Conservation (phyloP, 2,113 vertebrate genomes). For the Lampris incognitus region DNA sequence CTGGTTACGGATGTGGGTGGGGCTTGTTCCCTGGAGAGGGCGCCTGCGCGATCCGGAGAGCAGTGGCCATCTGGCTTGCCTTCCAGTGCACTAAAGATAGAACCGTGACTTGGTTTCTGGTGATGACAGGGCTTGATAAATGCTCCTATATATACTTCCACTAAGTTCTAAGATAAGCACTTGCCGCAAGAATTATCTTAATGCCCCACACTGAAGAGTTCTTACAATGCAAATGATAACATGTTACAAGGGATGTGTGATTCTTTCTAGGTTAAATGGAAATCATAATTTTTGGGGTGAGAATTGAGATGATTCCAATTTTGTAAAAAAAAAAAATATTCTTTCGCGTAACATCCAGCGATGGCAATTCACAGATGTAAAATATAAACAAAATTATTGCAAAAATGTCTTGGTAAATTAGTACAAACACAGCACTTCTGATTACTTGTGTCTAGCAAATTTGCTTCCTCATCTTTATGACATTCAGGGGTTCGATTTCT, state of each 20-base stretch:
- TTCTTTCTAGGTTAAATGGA: no score
- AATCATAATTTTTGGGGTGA: no score
- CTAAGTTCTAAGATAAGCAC: conserved; percentile 10
- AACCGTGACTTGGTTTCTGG: conserved; percentile 52
- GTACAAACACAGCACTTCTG: no score
- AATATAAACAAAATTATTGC: no score
- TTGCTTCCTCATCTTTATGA: no score
- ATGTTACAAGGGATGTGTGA: neutral
- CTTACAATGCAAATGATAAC: neutral
- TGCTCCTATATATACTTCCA: conserved; percentile 22
- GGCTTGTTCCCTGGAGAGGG: conserved; percentile 70
- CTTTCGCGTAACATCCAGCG: no score
- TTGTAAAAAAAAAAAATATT: no score
- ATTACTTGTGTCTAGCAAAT: no score
- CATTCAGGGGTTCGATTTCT: no score
- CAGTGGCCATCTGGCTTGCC: conserved; percentile 79
- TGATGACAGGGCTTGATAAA: conserved; percentile 38
- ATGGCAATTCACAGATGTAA: no score
- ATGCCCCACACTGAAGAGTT: neutral
- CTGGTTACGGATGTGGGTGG: conserved; percentile 66
- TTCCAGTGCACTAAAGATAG: conserved; percentile 78
- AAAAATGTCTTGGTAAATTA: no score
- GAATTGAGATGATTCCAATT: no score
- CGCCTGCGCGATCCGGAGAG: conserved; percentile 65
- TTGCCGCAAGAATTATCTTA: neutral